Percentiles rank a stretch among this genome's conserved stretches.
phyloP scores from a whole-genome alignment of 2,888 invertebrate genomes.

The Alentia gelatinosa region DNA sequence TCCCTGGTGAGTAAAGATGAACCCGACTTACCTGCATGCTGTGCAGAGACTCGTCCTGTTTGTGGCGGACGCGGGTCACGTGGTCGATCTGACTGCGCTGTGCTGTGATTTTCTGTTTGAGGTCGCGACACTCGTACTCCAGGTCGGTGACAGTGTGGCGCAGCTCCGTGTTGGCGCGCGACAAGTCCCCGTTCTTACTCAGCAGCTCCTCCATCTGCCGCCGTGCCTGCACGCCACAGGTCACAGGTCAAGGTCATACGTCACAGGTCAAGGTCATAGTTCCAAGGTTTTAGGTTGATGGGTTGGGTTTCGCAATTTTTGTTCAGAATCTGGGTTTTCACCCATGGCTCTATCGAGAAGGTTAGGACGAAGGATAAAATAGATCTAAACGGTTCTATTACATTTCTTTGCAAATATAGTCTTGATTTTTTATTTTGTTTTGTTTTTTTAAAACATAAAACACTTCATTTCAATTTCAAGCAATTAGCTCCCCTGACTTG shows the following conservation, averaged over 20 bases:
- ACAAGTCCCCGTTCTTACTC: slow-evolving; percentile 74
- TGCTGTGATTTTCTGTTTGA: slow-evolving; percentile 71
- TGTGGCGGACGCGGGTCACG: slow-evolving; percentile 70
- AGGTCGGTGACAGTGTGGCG: slow-evolving; percentile 72
- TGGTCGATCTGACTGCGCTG: slow-evolving; percentile 74
- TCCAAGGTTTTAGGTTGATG: neutral
- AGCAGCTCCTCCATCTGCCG: slow-evolving; percentile 74
- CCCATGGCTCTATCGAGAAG: too few relatives aligned
- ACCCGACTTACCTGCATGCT: slow-evolving; percentile 72
- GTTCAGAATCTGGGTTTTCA: too few relatives aligned
- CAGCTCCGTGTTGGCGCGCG: slow-evolving; percentile 75
- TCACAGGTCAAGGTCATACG: neutral
- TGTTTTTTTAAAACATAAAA: too few relatives aligned
- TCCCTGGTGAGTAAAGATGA: too few relatives aligned
- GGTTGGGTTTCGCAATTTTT: too few relatives aligned
- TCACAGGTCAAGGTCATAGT: neutral
- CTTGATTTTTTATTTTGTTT: too few relatives aligned
- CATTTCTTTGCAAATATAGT: too few relatives aligned
- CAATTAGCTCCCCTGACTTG: too few relatives aligned
- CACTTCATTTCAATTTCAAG: too few relatives aligned
- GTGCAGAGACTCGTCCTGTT: slow-evolving; percentile 72
- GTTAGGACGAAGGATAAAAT: too few relatives aligned
- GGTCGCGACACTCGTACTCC: slow-evolving; percentile 69
- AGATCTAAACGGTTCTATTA: too few relatives aligned
- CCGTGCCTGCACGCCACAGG: slow-evolving; percentile 70